Evolutionary conservation across 1,140 invertebrate species (phyloP).

Genomic region (Drosophila nasuta): DNA sequence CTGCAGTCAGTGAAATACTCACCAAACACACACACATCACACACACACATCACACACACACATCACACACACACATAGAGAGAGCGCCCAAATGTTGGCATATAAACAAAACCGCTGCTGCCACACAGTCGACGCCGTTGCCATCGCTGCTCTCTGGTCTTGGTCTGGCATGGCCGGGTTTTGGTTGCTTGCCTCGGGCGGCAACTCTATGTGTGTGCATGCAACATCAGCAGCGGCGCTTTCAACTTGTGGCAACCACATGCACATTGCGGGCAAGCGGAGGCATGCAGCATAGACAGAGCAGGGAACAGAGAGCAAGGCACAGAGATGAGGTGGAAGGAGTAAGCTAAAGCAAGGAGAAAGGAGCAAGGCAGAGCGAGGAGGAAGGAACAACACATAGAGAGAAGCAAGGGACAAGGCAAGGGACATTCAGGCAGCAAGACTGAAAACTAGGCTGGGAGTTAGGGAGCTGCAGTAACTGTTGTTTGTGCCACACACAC

Average conservation of each 20-base stretch:
- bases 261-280: conserved; percentile 50
- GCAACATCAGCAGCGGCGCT: background rate
- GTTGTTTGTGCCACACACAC: background rate
- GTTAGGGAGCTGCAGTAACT: background rate
- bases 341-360: no score
- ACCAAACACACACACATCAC: background rate
- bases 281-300: conserved; percentile 8
- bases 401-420: no score
- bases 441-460: no score
- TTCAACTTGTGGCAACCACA: conserved; percentile 53
- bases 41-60: conserved; percentile 19
- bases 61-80: conserved; percentile 32
- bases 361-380: no score
- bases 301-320: background rate
- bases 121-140: conserved; percentile 5
- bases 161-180: conserved; percentile 9
- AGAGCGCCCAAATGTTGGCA: conserved; percentile 68
- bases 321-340: no score
- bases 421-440: no score
- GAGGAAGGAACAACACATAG: no score
- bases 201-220: conserved; percentile 11
- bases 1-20: conserved; percentile 22
- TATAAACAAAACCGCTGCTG: conserved; percentile 73
- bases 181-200: conserved; percentile 30
- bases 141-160: conserved; percentile 13